Evolutionary conservation across 2,113 vertebrate species (phyloP), one percentile per base, ranked within the genome.

Genomic region (Grantiella picta): DNA sequence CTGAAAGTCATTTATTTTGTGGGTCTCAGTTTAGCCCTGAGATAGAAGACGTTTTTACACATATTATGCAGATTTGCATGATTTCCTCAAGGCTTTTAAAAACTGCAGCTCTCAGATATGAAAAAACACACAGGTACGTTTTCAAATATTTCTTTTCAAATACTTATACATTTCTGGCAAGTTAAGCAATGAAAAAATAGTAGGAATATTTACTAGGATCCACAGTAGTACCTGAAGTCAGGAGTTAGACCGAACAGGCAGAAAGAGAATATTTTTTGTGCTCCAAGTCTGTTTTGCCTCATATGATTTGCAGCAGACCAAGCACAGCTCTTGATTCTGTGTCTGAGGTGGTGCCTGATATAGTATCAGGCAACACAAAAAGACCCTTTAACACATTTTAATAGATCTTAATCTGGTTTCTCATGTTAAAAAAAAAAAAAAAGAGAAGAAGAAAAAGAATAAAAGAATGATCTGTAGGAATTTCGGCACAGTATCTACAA

Each of bases 81-180:
- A 85, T 90, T 82, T 91, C 87, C 87, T 88, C 52, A 47, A 89
- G 38, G 66, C 54, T 72, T 76, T 36, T 40, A 47, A 91, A 81
- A 89, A 65, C 63, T 70, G 66, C 59, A 50, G 18, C 31, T 69
- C 57, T 95, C 50, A 65, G 65, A 65, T 79, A 77, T 3, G 42
- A 65, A 36, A 86, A 89, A 87, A 75, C n/a, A 79, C 35, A 59
- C 27, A 40, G 47, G 68, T 71, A 47, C 33, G 7, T 63, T 82
- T 95, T 79, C 44, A 92, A 82, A 63, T 57, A 79, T 69, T 68
- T 85, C 14, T 65, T 78, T 92, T 61, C 27, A 81, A 71, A 56
- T 52, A 71, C 12, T 82, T 87, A 3, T 29, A 71, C 3, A 18
- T 82, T 85, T 88, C 59, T 59, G 29, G 18, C 29, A 92, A 76